Base-by-base conservation (phyloP, 2,888 invertebrate genomes). In the Cenopis cana region DNA sequence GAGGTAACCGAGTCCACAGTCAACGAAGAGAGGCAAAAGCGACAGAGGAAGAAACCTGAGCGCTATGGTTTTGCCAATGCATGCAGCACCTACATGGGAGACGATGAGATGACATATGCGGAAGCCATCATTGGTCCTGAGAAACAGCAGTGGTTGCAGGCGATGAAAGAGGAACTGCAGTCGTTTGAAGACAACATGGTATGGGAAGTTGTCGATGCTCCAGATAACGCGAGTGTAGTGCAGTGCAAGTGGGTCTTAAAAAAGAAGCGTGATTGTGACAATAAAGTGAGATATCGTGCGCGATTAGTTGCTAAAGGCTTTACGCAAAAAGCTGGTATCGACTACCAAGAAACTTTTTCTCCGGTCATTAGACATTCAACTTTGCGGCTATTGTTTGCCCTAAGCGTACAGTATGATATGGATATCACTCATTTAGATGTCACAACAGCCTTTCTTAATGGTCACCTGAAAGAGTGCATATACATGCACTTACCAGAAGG, bases 391-490 rank as follows among this genome's bases (percentile, higher is more conserved):
- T n/a, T n/a, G n/a, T n/a, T n/a, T n/a, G n/a, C n/a, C n/a, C n/a
- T n/a, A n/a, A n/a, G n/a, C n/a, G n/a, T 73, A 11, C 38, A 75
- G 11, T 29, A 68, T 20, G 36, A 68, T 9, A 49, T 76, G 36
- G 49, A 73, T 11, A 66, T 0, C 64, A 52, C 1, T 74, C 76
- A 24, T 74, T 74, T n/a, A n/a, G n/a, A n/a, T n/a, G n/a, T n/a
- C n/a, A n/a, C n/a, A n/a, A n/a, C n/a, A n/a, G n/a, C n/a, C 2
- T 76, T 74, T 29, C 29, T 75, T 20, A 75, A 74, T 75, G 74
- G 75, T 49, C 0, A 41, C 17, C 14, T 74, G 4, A 52, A 70
- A 29, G 73, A 74, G 14, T 24, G 10, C n/a, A n/a, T n/a, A n/a
- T n/a, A n/a, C n/a, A n/a, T n/a, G n/a, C n/a, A n/a, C n/a, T n/a